Evolutionary conservation across 2,797 vertebrate species (phyloP).

Genomic region (Aselliscus stoliczkanus): DNA sequence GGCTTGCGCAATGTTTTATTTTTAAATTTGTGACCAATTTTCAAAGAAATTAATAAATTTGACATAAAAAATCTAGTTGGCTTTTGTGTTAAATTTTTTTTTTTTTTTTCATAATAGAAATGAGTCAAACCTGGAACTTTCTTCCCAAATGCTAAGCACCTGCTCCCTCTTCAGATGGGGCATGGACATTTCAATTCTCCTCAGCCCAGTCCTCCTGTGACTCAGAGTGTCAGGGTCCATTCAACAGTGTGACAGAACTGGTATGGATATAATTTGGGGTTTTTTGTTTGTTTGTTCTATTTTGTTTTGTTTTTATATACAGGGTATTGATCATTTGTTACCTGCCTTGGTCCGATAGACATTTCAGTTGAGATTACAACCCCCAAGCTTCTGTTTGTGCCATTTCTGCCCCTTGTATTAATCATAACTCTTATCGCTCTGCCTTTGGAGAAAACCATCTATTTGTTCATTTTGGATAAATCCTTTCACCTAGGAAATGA

Average conservation of each 20-base stretch:
- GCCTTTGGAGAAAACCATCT: neutral
- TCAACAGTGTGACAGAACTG: neutral
- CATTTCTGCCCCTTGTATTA: neutral
- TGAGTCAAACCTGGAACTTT: neutral
- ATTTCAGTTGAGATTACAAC: neutral
- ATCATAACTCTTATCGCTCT: neutral
- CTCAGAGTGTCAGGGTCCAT: neutral
- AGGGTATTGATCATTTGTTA: neutral
- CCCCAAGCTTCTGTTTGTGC: neutral
- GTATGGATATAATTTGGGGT: neutral
- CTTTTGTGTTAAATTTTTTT: neutral
- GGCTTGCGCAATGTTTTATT: neutral
- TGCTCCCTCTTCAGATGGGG: neutral
- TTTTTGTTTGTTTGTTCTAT: neutral
- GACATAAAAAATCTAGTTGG: neutral
- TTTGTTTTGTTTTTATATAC: neutral
- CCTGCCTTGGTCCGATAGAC: neutral
- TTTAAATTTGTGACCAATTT: neutral
- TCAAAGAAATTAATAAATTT: neutral
- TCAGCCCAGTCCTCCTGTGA: accelerated
- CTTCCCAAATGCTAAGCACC: neutral
- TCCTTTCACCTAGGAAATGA: neutral
- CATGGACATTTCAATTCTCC: neutral
- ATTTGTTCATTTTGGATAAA: slow-evolving; percentile 21
- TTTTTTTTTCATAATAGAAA: neutral